Conservation (phyloP, 2,888 invertebrate species). For the Malachius bipustulatus region DNA sequence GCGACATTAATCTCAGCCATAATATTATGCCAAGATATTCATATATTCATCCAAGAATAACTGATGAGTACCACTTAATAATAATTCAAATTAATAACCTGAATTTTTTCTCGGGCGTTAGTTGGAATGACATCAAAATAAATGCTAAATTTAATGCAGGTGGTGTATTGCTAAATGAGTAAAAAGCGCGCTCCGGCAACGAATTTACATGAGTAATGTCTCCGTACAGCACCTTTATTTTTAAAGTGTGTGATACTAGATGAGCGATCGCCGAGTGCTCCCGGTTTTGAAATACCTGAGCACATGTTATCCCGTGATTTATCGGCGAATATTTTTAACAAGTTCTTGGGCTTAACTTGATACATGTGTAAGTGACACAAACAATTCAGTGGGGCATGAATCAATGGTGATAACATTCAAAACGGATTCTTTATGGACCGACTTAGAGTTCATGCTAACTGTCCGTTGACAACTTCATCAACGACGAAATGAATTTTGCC, state of each 20-base stretch:
- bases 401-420: too few relatives aligned
- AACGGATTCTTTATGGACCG: too few relatives aligned
- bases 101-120: background rate
- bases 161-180: slow-evolving; percentile 2
- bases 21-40: slow-evolving; percentile 2
- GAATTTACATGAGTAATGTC: background rate
- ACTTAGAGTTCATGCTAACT: too few relatives aligned
- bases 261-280: slow-evolving; percentile 21
- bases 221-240: slow-evolving; percentile 6
- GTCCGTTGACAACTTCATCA: too few relatives aligned
- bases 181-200: background rate
- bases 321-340: slow-evolving; percentile 32
- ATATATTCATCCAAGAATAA: slow-evolving; percentile 1
- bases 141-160: slow-evolving; percentile 1
- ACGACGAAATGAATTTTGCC: too few relatives aligned
- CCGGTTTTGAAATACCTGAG: slow-evolving; percentile 33
- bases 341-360: slow-evolving; percentile 23
- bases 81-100: slow-evolving; percentile 1
- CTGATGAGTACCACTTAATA: background rate
- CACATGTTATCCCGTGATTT: slow-evolving; percentile 32
- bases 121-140: background rate
- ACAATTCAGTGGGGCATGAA: too few relatives aligned
- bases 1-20: background rate
- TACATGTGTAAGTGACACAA: slow-evolving; percentile 1
- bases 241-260: slow-evolving; percentile 1